phyloP scores from a whole-genome alignment of 1,140 invertebrate genomes.

The Dolichoris vasculosae region DNA sequence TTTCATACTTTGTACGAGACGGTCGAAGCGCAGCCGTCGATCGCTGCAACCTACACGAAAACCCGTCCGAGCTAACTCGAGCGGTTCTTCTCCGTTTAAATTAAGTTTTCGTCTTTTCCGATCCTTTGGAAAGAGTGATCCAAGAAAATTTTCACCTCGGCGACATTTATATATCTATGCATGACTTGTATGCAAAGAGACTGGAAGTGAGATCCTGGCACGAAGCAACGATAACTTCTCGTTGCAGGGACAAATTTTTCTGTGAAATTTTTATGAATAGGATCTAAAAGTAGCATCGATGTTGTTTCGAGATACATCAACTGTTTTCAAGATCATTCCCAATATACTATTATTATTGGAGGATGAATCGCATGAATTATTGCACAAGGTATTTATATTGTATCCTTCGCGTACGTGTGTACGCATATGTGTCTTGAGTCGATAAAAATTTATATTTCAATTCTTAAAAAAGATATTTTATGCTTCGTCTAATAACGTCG shows the following conservation, averaged over 20 bases:
- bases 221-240: not conserved
- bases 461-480: not conserved
- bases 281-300: no score
- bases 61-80: no score
- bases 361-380: no score
- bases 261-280: not conserved
- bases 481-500: not conserved
- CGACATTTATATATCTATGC: conserved; percentile 11
- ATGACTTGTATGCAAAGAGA: not conserved
- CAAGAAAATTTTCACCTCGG: not conserved
- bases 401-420: no score
- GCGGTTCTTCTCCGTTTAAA: conserved; percentile 21
- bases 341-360: not conserved
- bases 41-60: not conserved
- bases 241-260: not conserved
- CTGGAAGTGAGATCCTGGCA: not conserved
- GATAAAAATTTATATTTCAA: not conserved
- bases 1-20: conserved; percentile 30
- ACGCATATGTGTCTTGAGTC: no score
- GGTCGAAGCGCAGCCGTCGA: not conserved
- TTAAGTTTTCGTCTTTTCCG: conserved; percentile 35
- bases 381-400: no score
- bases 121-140: conserved; percentile 6
- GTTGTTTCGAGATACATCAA: not conserved
- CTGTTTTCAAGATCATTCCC: not conserved